These are phyloP conservation scores for Phalacrocorax brasilianus DNA, from an alignment of 2,113 vertebrate genomes.

Conservation along the genomic window DNA sequence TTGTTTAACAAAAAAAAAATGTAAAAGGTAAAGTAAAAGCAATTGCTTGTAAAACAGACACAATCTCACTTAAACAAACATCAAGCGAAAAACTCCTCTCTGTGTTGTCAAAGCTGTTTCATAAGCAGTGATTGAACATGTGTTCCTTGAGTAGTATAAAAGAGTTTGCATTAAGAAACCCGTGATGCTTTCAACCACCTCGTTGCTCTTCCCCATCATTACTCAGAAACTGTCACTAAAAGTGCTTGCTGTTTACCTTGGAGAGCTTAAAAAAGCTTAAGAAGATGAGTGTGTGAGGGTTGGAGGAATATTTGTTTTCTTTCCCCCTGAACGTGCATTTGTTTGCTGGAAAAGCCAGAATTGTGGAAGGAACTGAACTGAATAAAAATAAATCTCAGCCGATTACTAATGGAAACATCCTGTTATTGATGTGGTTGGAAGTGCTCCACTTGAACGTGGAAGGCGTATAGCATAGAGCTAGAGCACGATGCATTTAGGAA, in stretches of 20 bases:
- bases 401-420: neutral
- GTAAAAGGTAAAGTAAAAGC: neutral
- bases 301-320: constrained; percentile 31
- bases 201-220: neutral
- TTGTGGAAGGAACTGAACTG: neutral
- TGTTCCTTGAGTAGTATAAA: neutral
- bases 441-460: neutral
- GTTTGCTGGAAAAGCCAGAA: constrained; percentile 7
- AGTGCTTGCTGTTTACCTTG: constrained; percentile 13
- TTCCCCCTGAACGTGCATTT: neutral
- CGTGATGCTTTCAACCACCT: neutral
- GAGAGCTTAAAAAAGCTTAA: constrained; percentile 2
- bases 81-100: neutral
- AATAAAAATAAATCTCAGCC: neutral
- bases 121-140: neutral
- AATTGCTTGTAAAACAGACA: neutral
- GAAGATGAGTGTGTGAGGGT: neutral
- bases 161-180: constrained; percentile 6
- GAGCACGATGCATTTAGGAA: neutral
- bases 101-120: neutral
- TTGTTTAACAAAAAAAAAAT: neutral
- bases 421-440: neutral
- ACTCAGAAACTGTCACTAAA: constrained; percentile 3
- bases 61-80: constrained; percentile 18
- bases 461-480: neutral